phyloP scores from a whole-genome alignment of 1,140 invertebrate genomes.

The Fopius arisanus region DNA sequence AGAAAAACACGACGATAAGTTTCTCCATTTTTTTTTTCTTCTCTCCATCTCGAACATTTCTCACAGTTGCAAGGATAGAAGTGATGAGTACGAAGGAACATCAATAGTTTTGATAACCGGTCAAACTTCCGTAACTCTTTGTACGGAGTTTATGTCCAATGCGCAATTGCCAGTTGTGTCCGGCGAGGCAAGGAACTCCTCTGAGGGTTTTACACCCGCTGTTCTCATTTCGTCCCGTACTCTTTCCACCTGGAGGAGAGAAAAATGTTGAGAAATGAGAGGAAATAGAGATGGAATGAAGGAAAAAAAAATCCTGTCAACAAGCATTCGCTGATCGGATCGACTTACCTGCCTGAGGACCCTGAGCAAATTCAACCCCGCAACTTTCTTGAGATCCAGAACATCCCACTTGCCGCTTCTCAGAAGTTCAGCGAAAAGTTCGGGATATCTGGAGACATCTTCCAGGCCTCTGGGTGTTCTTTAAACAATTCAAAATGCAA shows the following conservation, averaged over 20 bases:
- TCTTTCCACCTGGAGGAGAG: slow-evolving; percentile 45
- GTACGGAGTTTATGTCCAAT: slow-evolving; percentile 57
- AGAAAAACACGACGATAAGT: neutral
- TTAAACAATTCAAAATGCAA: slow-evolving; percentile 50
- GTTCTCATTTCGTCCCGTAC: slow-evolving; percentile 64
- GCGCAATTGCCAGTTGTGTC: slow-evolving; percentile 57
- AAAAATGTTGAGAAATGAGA: neutral
- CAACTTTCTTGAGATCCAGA: slow-evolving; percentile 86
- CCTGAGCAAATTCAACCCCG: slow-evolving; percentile 85
- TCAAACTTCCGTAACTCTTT: slow-evolving; percentile 56
- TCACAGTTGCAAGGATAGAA: slow-evolving; percentile 4
- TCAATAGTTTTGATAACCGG: slow-evolving; percentile 15
- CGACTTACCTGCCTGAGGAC: slow-evolving; percentile 67
- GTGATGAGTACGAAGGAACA: slow-evolving; percentile 6
- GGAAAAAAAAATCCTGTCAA: neutral
- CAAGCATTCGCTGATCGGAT: neutral
- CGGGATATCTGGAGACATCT: slow-evolving; percentile 90
- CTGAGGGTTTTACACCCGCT: slow-evolving; percentile 62
- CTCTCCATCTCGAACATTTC: neutral
- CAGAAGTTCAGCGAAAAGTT: slow-evolving; percentile 82
- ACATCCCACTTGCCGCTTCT: slow-evolving; percentile 82
- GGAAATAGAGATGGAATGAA: neutral
- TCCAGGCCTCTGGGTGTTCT: slow-evolving; percentile 87
- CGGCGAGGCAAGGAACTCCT: slow-evolving; percentile 59
- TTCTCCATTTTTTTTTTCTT: neutral